phyloP scores from a whole-genome alignment of 1,140 invertebrate genomes.

The Ooceraea biroi region DNA sequence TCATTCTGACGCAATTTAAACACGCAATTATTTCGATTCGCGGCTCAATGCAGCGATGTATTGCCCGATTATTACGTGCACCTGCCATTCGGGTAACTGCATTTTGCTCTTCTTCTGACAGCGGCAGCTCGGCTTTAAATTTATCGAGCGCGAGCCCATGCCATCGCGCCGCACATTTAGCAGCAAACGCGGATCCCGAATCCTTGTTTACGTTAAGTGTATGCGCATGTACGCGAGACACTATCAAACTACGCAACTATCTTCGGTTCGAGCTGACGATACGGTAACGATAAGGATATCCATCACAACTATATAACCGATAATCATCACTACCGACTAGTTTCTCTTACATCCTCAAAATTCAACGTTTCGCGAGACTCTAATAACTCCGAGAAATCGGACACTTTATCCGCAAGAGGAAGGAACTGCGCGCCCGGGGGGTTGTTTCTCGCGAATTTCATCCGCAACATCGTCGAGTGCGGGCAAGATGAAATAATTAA shows the following conservation, averaged over 20 bases:
- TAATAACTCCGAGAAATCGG: no score
- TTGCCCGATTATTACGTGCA: background rate
- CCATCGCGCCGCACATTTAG: slow-evolving; percentile 41
- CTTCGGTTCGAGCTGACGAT: background rate
- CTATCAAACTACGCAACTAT: slow-evolving; percentile 43
- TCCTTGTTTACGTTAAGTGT: slow-evolving; percentile 47
- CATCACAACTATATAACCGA: background rate
- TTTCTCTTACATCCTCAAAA: background rate
- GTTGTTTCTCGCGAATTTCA: no score
- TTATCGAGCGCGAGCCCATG: slow-evolving; percentile 42
- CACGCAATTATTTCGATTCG: background rate
- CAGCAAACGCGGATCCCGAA: slow-evolving; percentile 13
- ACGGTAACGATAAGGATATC: slow-evolving; percentile 2
- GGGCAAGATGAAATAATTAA: no score
- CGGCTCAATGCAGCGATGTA: background rate
- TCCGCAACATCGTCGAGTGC: background rate
- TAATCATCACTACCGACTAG: background rate
- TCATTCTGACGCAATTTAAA: background rate
- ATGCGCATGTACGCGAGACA: slow-evolving; percentile 31
- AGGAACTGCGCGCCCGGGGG: no score
- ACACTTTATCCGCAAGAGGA: no score
- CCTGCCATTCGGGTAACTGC: background rate
- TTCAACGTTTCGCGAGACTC: background rate
- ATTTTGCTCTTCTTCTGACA: background rate
- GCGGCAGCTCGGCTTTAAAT: slow-evolving; percentile 32